Conservation (phyloP, 1,140 invertebrate genomes). For the Drosophila asahinai region DNA sequence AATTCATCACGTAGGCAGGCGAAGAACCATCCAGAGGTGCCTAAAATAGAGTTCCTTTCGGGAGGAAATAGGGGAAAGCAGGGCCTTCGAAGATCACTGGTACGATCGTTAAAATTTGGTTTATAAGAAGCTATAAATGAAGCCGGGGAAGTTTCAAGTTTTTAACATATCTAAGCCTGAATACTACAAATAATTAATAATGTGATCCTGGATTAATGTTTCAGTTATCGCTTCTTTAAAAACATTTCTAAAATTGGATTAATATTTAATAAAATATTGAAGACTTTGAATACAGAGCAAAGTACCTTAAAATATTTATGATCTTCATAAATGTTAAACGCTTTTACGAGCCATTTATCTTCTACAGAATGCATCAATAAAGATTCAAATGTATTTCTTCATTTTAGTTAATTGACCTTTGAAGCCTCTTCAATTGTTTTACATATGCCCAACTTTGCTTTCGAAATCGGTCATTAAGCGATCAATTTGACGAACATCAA, state of each 20-base stretch:
- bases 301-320: neutral
- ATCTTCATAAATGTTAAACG: slow-evolving; percentile 2
- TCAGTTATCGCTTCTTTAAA: neutral
- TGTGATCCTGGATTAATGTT: no score
- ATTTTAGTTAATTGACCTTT: slow-evolving; percentile 26
- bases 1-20: slow-evolving; percentile 36
- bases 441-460: slow-evolving; percentile 8
- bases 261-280: neutral
- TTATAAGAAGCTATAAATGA: neutral
- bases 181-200: neutral
- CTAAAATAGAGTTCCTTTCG: slow-evolving; percentile 29
- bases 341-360: slow-evolving; percentile 17
- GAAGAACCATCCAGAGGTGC: slow-evolving; percentile 16
- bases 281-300: no score
- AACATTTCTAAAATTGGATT: no score
- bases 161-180: neutral
- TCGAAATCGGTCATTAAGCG: slow-evolving; percentile 19
- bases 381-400: slow-evolving; percentile 17
- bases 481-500: slow-evolving; percentile 29
- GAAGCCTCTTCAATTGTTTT: neutral
- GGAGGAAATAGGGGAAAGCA: neutral
- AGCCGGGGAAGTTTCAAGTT: neutral
- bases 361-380: slow-evolving; percentile 4
- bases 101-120: slow-evolving; percentile 9
- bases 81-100: neutral